Conservation (phyloP, 2,113 vertebrate species). For the Taurulus bubalis region DNA sequence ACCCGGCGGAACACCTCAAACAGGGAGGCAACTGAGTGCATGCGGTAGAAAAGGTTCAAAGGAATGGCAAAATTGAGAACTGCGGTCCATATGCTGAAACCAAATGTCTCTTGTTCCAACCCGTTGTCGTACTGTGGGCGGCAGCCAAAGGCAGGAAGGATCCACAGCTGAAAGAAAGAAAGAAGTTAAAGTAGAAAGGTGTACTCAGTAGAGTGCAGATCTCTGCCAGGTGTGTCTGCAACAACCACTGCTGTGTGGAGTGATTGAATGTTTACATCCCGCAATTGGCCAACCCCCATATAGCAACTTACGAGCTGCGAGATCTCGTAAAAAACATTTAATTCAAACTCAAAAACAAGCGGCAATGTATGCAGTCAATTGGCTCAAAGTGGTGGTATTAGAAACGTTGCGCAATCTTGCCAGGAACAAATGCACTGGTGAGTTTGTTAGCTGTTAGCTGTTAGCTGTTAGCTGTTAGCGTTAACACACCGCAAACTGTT, state of each 20-base stretch:
- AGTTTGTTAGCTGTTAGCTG: neutral
- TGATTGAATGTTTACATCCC: neutral
- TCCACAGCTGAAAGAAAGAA: slow-evolving; percentile 89
- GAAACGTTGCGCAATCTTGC: too few species aligned
- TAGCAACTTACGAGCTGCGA: neutral
- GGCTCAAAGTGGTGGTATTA: too few species aligned
- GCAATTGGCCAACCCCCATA: neutral
- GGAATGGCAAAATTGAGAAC: slow-evolving; percentile 97
- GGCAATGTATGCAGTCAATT: too few species aligned
- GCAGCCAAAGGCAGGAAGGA: slow-evolving; percentile 95
- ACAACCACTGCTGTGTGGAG: neutral
- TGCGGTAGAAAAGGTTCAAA: slow-evolving; percentile 96
- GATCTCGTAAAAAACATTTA: neutral
- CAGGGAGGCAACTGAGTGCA: slow-evolving; percentile 95
- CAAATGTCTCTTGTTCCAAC: slow-evolving; percentile 92
- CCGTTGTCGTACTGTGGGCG: slow-evolving; percentile 97
- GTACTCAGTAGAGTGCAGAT: neutral
- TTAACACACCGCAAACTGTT: too few species aligned
- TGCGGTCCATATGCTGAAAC: slow-evolving; percentile 94
- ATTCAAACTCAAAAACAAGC: neutral
- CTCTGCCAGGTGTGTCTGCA: neutral
- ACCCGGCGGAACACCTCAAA: slow-evolving; percentile 94
- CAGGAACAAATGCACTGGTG: neutral
- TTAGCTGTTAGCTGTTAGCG: too few species aligned
- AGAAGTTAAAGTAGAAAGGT: neutral